Evolutionary conservation across 2,888 invertebrate genomes (phyloP).

Genomic region (Ennomos fuscantarius): DNA sequence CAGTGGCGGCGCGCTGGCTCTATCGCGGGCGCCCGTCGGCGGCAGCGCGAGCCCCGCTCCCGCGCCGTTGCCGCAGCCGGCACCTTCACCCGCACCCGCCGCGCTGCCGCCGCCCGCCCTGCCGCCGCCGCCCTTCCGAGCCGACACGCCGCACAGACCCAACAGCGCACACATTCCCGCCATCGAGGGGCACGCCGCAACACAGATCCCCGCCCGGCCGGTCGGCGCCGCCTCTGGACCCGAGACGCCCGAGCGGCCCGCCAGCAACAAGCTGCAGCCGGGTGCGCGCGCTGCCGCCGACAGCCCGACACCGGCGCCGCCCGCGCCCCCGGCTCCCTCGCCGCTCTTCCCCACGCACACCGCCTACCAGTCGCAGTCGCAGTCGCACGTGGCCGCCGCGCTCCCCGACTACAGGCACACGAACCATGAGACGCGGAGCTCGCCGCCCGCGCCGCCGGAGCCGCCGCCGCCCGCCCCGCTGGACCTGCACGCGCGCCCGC

Average conservation of each 20-base stretch:
- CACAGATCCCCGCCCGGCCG: conserved; percentile 75
- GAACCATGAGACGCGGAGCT: conserved; percentile 84
- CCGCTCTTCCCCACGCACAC: conserved; percentile 76
- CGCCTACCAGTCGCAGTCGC: conserved; percentile 77
- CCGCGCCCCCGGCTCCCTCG: conserved; percentile 74
- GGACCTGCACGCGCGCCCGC: conserved; percentile 54
- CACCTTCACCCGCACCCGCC: conserved; percentile 89
- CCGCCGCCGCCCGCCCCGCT: conserved; percentile 62
- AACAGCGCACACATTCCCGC: conserved; percentile 77
- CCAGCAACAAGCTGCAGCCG: conserved; percentile 76
- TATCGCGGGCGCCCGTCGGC: conserved; percentile 86
- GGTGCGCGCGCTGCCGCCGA: conserved; percentile 79
- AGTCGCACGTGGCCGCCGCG: conserved; percentile 77
- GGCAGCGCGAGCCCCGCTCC: conserved; percentile 87
- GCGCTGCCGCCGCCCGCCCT: conserved; percentile 87
- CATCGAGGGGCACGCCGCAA: conserved; percentile 75
- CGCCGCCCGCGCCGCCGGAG: conserved; percentile 65
- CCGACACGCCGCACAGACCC: conserved; percentile 72
- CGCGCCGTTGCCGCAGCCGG: conserved; percentile 88
- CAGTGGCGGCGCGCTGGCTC: conserved; percentile 86
- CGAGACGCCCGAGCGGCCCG: conserved; percentile 76
- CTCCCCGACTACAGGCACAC: conserved; percentile 80
- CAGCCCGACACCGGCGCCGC: conserved; percentile 78
- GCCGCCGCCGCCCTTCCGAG: conserved; percentile 87
- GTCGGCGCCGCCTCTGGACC: conserved; percentile 72